Percentiles rank a stretch among this genome's conserved stretches.
Conservation (phyloP, 2,888 invertebrate genomes). For the Ophion ventricosus region DNA sequence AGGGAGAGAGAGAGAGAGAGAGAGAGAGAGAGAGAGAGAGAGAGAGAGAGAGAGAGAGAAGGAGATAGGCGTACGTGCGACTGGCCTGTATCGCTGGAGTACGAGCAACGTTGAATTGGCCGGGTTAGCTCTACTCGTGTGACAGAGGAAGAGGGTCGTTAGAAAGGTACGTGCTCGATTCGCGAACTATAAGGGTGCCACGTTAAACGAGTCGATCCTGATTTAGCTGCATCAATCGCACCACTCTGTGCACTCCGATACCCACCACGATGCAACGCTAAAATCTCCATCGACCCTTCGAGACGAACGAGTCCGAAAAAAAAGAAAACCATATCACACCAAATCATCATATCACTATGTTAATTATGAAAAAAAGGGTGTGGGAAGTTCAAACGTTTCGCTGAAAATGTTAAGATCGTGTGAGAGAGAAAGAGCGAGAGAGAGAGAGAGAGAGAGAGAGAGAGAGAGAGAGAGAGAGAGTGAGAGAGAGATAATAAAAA, state of each 20-base stretch:
- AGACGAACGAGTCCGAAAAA: too few species aligned
- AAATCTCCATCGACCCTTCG: too few species aligned
- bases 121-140: slow-evolving; percentile 66
- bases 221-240: slow-evolving; percentile 28
- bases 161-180: slow-evolving; percentile 72
- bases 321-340: too few species aligned
- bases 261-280: too few species aligned
- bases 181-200: slow-evolving; percentile 49
- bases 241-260: slow-evolving; percentile 4
- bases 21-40: neutral
- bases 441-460: too few species aligned
- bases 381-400: too few species aligned
- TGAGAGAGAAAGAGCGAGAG: too few species aligned
- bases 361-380: neutral
- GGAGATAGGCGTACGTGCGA: slow-evolving; percentile 8
- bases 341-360: too few species aligned
- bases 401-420: too few species aligned
- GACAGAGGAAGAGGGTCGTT: slow-evolving; percentile 76
- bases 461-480: neutral
- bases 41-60: slow-evolving; percentile 4
- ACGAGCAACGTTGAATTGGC: slow-evolving; percentile 59
- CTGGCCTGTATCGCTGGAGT: slow-evolving; percentile 7
- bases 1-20: too few species aligned
- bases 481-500: neutral
- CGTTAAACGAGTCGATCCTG: slow-evolving; percentile 45